Base-by-base conservation (phyloP, 2,888 invertebrate genomes). In the Pammene fasciana region DNA sequence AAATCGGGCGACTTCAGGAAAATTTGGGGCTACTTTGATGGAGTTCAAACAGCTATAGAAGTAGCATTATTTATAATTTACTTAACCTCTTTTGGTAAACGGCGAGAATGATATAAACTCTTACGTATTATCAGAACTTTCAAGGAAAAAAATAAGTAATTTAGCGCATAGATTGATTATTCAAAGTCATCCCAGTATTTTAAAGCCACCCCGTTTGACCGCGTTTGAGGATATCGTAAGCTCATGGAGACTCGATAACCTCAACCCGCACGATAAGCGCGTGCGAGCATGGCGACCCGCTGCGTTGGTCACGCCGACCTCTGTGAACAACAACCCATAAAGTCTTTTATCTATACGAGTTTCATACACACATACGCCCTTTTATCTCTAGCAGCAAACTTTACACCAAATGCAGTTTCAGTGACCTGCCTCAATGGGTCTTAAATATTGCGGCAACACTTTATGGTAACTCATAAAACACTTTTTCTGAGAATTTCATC, bases 231-330 rank as follows among this genome's bases (percentile, higher is more conserved):
- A 59, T 14, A 59, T 43, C 52, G 56, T 66, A 18, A 14, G 56
- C 56, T 38, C 70, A 62, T 75, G 78, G 76, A 74, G 67, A 73
- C 70, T 45, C 26, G 62, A 36, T 43, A 50, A 70, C 74, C 73
- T 71, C 73, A 71, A 70, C 66, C 72, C 67, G 34, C 57, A 18
- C 74, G 75, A 76, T 75, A 76, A 74, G 75, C 71, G 75, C 77
- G 77, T 75, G 78, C 74, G 73, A 65, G 64, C 34, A 26, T 61
- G 66, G 26, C 70, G 67, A 67, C 26, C 46, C 73, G 57, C 64
- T 64, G 73, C 65, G 72, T 75, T 76, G 68, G 75, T 64, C 67
- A 74, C 74, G 74, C 72, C 57, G 50, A 41, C 64, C 26, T 26
- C 26, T 26, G 45, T 61, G 52, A 46, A 8, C 5, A 4, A 13